Evolutionary conservation across 2,113 vertebrate species (phyloP).

Genomic region (Toxotes jaculatrix): DNA sequence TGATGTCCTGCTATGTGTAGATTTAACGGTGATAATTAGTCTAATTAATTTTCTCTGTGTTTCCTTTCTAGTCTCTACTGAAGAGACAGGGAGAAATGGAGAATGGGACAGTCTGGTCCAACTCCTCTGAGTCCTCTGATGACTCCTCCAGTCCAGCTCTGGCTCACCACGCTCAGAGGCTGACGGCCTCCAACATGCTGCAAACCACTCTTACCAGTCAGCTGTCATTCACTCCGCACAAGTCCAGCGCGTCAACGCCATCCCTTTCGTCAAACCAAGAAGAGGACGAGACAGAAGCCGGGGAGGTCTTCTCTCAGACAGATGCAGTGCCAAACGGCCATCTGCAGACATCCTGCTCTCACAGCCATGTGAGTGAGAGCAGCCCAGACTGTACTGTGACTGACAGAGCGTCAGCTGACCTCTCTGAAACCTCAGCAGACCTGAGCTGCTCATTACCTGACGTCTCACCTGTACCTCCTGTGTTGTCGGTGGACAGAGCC

Average conservation of each 20-base stretch:
- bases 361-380: conserved; percentile 88
- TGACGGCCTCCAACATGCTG: conserved; percentile 72
- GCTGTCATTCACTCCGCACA: conserved; percentile 89
- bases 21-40: background rate
- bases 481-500: conserved; percentile 2
- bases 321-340: conserved; percentile 89
- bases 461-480: conserved; percentile 37
- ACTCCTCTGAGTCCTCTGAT: conserved; percentile 97
- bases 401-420: conserved; percentile 69
- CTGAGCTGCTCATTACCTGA: conserved; percentile 60
- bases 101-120: conserved; percentile 97
- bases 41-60: background rate
- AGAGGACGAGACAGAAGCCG: conserved; percentile 74
- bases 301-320: conserved; percentile 59
- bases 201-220: conserved; percentile 84
- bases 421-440: conserved; percentile 63
- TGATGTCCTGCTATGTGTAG: background rate
- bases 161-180: conserved; percentile 76
- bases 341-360: conserved; percentile 87
- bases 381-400: conserved; percentile 83
- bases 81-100: conserved; percentile 97
- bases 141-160: conserved; percentile 95
- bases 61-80: conserved; percentile 90
- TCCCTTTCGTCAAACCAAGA: conserved; percentile 80
- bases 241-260: conserved; percentile 70